Evolutionary conservation across 2,888 invertebrate genomes (phyloP), one percentile per base, ranked within the genome.

Genomic region (Cacoxenus indagator): DNA sequence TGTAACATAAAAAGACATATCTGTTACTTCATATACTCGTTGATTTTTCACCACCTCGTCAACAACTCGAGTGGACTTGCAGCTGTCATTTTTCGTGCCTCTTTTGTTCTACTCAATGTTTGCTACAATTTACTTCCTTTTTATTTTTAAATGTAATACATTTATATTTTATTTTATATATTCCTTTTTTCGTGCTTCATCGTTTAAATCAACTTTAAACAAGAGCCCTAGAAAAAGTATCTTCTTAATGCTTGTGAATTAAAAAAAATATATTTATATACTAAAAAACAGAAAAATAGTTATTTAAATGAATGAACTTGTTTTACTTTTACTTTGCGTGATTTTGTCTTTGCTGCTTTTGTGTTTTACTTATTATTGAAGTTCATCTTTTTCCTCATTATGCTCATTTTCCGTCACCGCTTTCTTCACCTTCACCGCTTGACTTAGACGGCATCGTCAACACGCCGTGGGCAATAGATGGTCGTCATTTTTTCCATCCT

Each of bases 271-370:
- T 71, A 68, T 73, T 29, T 75, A 70, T 65, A 24, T 66, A 64
- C 9, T 51, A 46, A n/a, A n/a, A n/a, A 69, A 45, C 66, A 62
- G 43, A 45, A 62, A 51, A 9, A 55, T 65, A 57, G 24, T 65
- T 65, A 31, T 31, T 43, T 37, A 9, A 46, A 65, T 62, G 48
- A 57, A 57, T 27, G 29, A 27, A 57, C 11, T 81, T 14, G n/a
- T 45, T 45, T 43, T 61, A 19, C 37, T 61, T 37, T 22, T 37
- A 37, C 24, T 0, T 11, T 62, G 19, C 43, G 5, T 67, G 82
- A 76, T 77, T 81, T 79, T 22, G 19, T 43, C 19, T 22, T 61
- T 19, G n/a, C n/a, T n/a, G n/a, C n/a, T n/a, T n/a, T n/a, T n/a
- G n/a, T n/a, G n/a, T n/a, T n/a, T n/a, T n/a, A n/a, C n/a, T n/a